Evolutionary conservation across 2,888 invertebrate genomes (phyloP).

Genomic region (Caenorhabditis parvicauda): DNA sequence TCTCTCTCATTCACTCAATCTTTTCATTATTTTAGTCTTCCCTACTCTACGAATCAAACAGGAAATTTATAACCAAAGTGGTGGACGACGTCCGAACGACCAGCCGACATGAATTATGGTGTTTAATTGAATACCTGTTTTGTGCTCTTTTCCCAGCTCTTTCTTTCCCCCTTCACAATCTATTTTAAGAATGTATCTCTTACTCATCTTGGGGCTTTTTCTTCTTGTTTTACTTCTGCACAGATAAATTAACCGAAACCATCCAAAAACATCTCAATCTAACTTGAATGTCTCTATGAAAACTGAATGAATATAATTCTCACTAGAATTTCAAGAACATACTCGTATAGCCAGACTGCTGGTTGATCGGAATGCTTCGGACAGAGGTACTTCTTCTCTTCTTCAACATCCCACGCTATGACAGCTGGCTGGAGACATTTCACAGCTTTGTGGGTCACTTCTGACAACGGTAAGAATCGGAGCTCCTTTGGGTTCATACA

Average conservation of each 20-base stretch:
- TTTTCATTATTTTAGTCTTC: neutral
- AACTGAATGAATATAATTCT: neutral
- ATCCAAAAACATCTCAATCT: too few relatives aligned
- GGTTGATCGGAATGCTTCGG: conserved; percentile 6
- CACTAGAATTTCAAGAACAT: neutral
- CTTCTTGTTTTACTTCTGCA: too few relatives aligned
- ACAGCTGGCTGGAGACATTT: conserved; percentile 13
- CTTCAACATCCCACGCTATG: conserved; percentile 12
- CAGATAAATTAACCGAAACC: too few relatives aligned
- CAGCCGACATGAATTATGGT: too few relatives aligned
- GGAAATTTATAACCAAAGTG: neutral
- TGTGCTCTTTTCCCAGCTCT: neutral
- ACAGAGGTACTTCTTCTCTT: conserved; percentile 14
- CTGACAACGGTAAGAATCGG: conserved; percentile 14
- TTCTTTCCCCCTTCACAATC: too few relatives aligned
- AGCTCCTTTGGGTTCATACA: conserved; percentile 30
- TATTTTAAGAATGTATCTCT: too few relatives aligned
- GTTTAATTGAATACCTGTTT: too few relatives aligned
- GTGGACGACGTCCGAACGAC: too few relatives aligned
- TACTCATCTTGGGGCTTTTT: too few relatives aligned
- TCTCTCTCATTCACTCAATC: neutral
- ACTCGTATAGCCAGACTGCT: conserved; percentile 24
- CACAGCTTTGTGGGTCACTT: conserved; percentile 5
- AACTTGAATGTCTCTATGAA: neutral
- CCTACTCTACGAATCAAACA: neutral